These are phyloP conservation scores for Ectropis crepuscularia DNA, from an alignment of 2,888 invertebrate genomes.

Conservation along the genomic window DNA sequence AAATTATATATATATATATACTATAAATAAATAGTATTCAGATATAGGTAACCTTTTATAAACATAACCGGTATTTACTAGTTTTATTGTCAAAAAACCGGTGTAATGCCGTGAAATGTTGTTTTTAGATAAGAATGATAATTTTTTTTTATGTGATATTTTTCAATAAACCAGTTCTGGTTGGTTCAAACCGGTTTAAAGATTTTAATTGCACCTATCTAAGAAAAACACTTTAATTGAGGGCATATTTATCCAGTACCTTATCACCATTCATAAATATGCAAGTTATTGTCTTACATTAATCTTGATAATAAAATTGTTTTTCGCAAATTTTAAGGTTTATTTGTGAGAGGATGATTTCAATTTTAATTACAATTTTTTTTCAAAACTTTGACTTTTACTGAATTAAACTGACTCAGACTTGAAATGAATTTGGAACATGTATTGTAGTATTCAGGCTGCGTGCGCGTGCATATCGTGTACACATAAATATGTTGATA, in stretches of 20 bases:
- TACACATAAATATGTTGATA: too few relatives aligned
- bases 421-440: too few relatives aligned
- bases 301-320: background rate
- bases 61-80: conserved; percentile 1
- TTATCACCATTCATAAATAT: background rate
- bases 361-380: too few relatives aligned
- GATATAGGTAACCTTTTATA: too few relatives aligned
- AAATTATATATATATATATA: too few relatives aligned
- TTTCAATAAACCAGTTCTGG: background rate
- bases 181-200: conserved; percentile 1
- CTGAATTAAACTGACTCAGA: too few relatives aligned
- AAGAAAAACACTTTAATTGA: conserved; percentile 1
- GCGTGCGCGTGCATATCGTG: too few relatives aligned
- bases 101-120: conserved; percentile 16
- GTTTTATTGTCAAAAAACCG: background rate
- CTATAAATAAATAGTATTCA: too few relatives aligned
- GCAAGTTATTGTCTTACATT: background rate
- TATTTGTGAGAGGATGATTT: too few relatives aligned
- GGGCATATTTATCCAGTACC: background rate
- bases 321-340: background rate
- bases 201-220: conserved; percentile 2
- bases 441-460: too few relatives aligned
- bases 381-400: too few relatives aligned
- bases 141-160: background rate
- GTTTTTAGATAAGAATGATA: background rate